Evolutionary conservation across 2,888 invertebrate genomes (phyloP), one percentile per base, ranked within the genome.

Genomic region (Venustoraphidia nigricollis): DNA sequence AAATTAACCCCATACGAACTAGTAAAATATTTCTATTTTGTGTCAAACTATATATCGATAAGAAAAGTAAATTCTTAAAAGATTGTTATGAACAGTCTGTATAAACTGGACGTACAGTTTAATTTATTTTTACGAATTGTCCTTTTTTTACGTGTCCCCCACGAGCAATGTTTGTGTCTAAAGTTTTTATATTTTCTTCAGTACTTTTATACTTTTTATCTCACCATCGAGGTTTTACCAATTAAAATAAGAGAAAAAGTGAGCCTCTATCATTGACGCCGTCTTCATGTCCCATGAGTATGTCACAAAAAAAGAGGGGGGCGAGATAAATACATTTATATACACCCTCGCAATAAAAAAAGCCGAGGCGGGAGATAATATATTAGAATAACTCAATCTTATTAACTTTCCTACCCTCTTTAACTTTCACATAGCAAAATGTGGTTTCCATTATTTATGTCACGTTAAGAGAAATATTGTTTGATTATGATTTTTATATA

Each of bases 221-320:
- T 62, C 58, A 61, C 65, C 65, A 61, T 62, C 57, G 65, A 65
- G 66, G 63, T 63, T 64, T 61, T 61, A 58, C 61, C 65, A 59
- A 67, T 66, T 66, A 66, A 65, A 66, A 62, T 47, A 47, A 42
- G 14, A 42, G 38, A 47, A 47, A 34, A 45, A 45, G 45, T 45
- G 35, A 35, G 36, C 4, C 38, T 11, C 27, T 3, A 41, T 10
- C 14, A 17, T 41, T 41, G 41, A 13, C 27, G 3, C 13, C 14
- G 41, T 27, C 27, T 27, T 27, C 27, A 27, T 27, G 27, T 27
- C 27, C 27, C 27, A 27, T 27, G 27, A 27, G 27, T 27, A 27
- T 27, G 27, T 27, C 27, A 27, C 27, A 6, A 27, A 17, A 17
- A 17, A 17, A 27, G 17, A 38, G 38, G 11, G 38, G 37, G 17